These are phyloP conservation scores for Ellobium chinense DNA, from an alignment of 2,888 invertebrate genomes.

Conservation along the genomic window DNA sequence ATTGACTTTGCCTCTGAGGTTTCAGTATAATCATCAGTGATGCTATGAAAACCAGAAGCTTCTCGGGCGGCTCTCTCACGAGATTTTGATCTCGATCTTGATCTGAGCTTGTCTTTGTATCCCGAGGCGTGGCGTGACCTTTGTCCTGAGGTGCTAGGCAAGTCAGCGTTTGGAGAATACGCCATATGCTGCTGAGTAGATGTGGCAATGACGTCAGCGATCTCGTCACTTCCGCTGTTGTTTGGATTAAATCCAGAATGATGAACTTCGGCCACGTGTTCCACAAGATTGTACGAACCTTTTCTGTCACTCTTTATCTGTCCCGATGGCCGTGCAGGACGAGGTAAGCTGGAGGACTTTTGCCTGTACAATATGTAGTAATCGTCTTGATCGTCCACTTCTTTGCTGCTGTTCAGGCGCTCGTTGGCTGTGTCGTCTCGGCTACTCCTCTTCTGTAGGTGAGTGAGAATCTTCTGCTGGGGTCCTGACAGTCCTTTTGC, in stretches of 20 bases:
- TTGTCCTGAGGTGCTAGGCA: background rate
- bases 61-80: background rate
- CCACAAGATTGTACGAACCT: background rate
- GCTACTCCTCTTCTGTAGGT: slow-evolving; percentile 13
- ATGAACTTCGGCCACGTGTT: slow-evolving; percentile 27
- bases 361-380: background rate
- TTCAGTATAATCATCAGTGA: too few relatives aligned
- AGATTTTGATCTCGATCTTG: slow-evolving; percentile 45
- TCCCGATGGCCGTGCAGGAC: background rate
- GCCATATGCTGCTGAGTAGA: background rate
- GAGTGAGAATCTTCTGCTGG: slow-evolving; percentile 25
- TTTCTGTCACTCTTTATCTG: background rate
- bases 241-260: background rate
- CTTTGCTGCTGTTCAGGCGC: background rate
- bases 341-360: background rate
- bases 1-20: too few relatives aligned
- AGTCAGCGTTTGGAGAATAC: background rate
- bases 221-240: background rate
- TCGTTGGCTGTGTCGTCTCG: background rate
- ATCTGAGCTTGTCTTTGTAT: background rate
- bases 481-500: background rate
- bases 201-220: background rate
- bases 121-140: background rate
- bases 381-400: too few relatives aligned
- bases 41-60: background rate